Base-by-base conservation (phyloP, 2,888 invertebrate genomes). In the Lumbricus terrestris region DNA sequence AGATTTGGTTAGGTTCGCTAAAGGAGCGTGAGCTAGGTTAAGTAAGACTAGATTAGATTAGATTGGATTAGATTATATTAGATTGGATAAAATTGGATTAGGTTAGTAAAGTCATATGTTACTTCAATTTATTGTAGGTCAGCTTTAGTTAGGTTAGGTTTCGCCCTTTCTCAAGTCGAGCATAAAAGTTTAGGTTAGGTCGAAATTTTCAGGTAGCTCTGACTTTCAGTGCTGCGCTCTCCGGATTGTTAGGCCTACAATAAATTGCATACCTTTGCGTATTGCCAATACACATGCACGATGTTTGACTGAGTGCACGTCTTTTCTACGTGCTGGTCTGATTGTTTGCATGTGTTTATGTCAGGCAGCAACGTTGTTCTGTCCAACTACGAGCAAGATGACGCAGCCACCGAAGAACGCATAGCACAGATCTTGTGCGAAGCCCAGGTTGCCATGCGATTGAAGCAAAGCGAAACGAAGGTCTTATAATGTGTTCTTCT, bases 361-460 rank as follows among this genome's bases (percentile, higher is more conserved):
- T 82, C 34, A 90, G 90, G 90, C 54, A 54, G 89, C 34, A 89
- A 33, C 54, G 89, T 89, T 38, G 69, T 88, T 34, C 47, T 89
- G 83, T 82, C 90, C 29, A 90, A 85, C 90, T 92, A 93, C 47
- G 88, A 89, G 38, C 93, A 93, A 69, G 94, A 94, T 89, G 94
- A 94, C 90, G 91, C 93, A 23, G 94, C 92, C 93, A 97, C 97
- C 42, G 98, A 99, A 94, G 98, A 99, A 94, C 96, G 98, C 92
- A 97, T 99, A 92, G 97, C 97, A 89, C 98, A 98, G 95, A 98
- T 99, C 94, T 96, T 99, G 91, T 97, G 96, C 94, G 98, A 99
- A 94, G 98, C 98, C 37, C 97, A 97, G 90, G 97, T 97, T 93
- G 96, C 98, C 94, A 97, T 98, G 96, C 94, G 94, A 90, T 37